phyloP scores from a whole-genome alignment of 1,140 invertebrate genomes.

The Orius laevigatus region DNA sequence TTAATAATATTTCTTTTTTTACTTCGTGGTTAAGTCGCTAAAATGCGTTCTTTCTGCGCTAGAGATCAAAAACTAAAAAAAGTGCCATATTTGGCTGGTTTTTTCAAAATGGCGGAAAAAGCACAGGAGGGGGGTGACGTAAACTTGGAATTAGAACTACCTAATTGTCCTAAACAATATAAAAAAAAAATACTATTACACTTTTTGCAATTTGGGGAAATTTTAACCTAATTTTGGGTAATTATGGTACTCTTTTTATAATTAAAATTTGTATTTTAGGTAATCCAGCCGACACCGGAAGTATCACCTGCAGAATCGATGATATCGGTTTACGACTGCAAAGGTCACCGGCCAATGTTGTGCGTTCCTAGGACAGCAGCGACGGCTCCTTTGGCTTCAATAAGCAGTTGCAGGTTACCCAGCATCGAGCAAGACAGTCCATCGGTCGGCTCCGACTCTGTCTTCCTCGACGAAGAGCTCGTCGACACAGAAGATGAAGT shows the following conservation, averaged over 20 bases:
- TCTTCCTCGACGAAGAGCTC: constrained; percentile 41
- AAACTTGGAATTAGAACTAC: no score
- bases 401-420: constrained; percentile 49
- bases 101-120: no score
- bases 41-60: no score
- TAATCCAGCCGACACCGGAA: constrained; percentile 59
- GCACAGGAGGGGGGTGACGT: no score
- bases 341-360: constrained; percentile 14
- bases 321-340: constrained; percentile 28
- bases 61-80: no score
- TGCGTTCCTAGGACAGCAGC: constrained; percentile 38
- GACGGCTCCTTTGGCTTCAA: constrained; percentile 54
- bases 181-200: no score
- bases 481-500: constrained; percentile 60
- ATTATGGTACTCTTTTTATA: neutral
- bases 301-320: constrained; percentile 66
- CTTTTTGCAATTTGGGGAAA: neutral
- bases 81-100: no score
- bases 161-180: no score
- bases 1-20: no score
- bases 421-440: constrained; percentile 17
- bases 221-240: neutral
- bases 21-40: no score
- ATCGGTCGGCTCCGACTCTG: constrained; percentile 54
- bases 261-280: constrained; percentile 24